A percentile compares a stretch with the other conserved stretches of the same genome.
These are phyloP conservation scores for Thereva unica DNA, from an alignment of 2,888 invertebrate genomes.

Conservation along the genomic window DNA sequence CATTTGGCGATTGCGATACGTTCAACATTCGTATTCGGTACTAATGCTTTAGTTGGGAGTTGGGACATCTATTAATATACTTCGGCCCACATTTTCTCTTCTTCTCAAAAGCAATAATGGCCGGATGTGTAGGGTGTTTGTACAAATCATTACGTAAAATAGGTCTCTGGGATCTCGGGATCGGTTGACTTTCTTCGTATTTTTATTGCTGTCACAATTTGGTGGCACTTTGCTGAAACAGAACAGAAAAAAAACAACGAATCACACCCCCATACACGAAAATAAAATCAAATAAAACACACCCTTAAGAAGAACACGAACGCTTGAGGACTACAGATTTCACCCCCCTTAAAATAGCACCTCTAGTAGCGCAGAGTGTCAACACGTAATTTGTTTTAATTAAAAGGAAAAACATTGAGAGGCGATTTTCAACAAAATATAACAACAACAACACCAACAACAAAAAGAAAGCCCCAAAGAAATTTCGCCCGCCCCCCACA, in stretches of 20 bases:
- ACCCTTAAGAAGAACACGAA: too few species aligned
- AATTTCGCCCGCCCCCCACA: too few species aligned
- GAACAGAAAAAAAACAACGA: background rate
- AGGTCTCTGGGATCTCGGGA: constrained; percentile 31
- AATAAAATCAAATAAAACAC: too few species aligned
- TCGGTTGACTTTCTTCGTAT: constrained; percentile 1
- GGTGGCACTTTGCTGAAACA: background rate
- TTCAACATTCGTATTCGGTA: constrained; percentile 21
- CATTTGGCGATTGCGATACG: constrained; percentile 4
- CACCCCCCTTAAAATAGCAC: too few species aligned
- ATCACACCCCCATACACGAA: background rate
- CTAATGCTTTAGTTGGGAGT: constrained; percentile 25
- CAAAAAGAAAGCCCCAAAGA: too few species aligned
- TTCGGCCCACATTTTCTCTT: constrained; percentile 38
- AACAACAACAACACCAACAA: too few species aligned
- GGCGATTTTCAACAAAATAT: too few species aligned
- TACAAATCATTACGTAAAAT: constrained; percentile 40
- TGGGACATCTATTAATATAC: constrained; percentile 40
- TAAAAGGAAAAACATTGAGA: too few species aligned
- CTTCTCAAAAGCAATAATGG: constrained; percentile 40
- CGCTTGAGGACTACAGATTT: too few species aligned
- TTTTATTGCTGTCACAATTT: constrained; percentile 17
- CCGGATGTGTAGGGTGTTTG: constrained; percentile 41
- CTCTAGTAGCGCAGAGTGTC: too few species aligned
- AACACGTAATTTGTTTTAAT: too few species aligned